Conservation (phyloP, 2,888 invertebrate species). For the Arctia plantaginis region DNA sequence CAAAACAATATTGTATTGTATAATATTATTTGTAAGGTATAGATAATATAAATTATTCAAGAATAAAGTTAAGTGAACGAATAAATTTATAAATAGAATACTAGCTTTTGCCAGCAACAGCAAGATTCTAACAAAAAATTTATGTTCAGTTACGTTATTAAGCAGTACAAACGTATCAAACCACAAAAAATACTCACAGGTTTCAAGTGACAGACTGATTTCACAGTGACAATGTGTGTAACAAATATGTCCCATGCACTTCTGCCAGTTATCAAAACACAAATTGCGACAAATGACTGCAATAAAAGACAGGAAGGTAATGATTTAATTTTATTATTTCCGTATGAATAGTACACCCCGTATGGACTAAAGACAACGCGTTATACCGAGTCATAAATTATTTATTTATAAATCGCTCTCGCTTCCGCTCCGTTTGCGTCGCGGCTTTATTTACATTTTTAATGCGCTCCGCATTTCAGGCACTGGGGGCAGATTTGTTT, state of each 20-base stretch:
- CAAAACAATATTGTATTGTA: neutral
- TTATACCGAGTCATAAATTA: constrained; percentile 22
- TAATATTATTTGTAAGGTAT: neutral
- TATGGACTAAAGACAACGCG: neutral
- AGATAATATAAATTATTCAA: too few relatives aligned
- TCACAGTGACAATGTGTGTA: neutral
- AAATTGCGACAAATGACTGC: neutral
- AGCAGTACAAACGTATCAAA: too few relatives aligned
- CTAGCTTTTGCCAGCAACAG: too few relatives aligned
- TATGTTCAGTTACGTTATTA: too few relatives aligned
- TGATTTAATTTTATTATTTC: neutral
- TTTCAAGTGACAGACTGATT: neutral
- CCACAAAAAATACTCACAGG: too few relatives aligned
- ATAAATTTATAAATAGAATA: too few relatives aligned
- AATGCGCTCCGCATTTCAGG: constrained; percentile 54
- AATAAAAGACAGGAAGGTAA: neutral
- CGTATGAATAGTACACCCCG: neutral
- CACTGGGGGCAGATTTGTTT: constrained; percentile 44
- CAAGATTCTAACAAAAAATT: too few relatives aligned
- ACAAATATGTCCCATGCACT: neutral
- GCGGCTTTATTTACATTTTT: constrained; percentile 56
- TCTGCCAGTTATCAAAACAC: neutral
- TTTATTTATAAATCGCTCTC: constrained; percentile 19
- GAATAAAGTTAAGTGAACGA: too few relatives aligned
- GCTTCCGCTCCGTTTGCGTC: constrained; percentile 18